Evolutionary conservation across 2,797 vertebrate genomes (phyloP).

Genomic region (Parotocinclus haroldoi): DNA sequence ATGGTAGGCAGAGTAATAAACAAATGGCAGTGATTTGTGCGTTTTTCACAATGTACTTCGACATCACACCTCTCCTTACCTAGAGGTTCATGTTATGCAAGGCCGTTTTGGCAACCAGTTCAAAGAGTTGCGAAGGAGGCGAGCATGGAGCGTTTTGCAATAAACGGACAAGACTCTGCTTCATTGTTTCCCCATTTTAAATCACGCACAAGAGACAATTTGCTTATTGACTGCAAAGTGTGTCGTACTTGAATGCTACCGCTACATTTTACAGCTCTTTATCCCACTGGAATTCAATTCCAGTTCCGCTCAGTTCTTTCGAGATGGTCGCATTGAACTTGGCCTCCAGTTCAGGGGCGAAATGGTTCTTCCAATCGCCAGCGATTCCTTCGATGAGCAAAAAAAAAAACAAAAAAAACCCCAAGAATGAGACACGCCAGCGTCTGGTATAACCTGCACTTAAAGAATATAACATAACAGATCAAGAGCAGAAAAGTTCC

Average conservation of each 20-base stretch:
- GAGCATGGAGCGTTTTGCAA: neutral
- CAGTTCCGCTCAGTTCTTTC: conserved; percentile 42
- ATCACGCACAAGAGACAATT: too few relatives aligned
- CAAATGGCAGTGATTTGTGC: neutral
- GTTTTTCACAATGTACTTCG: neutral
- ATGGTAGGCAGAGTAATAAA: neutral
- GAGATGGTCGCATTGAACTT: conserved; percentile 43
- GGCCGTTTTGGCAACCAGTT: neutral
- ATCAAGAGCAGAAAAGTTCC: conserved; percentile 2
- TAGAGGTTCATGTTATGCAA: neutral
- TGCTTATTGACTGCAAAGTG: too few relatives aligned
- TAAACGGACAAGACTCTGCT: neutral
- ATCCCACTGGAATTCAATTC: conserved; percentile 42
- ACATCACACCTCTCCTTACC: neutral
- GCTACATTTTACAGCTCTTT: conserved; percentile 1
- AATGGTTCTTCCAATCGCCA: conserved; percentile 58
- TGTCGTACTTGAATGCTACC: neutral
- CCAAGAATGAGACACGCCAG: neutral
- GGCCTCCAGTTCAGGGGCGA: conserved; percentile 46
- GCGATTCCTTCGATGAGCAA: conserved; percentile 40
- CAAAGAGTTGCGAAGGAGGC: neutral
- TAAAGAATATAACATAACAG: neutral
- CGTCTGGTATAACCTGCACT: too few relatives aligned
- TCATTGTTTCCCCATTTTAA: neutral
- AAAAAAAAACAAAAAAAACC: too few relatives aligned